Conservation (phyloP, 2,797 vertebrate genomes). For the Peromyscus aztecus region DNA sequence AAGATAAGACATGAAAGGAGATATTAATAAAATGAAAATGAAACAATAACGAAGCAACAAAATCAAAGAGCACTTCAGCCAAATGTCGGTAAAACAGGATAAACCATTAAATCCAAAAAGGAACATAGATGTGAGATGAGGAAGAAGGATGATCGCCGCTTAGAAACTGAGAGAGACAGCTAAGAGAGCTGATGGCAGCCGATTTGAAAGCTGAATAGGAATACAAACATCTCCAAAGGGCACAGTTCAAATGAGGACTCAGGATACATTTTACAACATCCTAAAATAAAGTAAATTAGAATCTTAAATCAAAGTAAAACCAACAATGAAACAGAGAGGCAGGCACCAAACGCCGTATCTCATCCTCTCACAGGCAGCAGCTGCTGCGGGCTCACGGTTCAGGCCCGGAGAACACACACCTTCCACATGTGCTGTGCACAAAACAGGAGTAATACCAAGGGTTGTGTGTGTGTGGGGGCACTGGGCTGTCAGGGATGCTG, state of each 20-base stretch:
- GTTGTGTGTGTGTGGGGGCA: fast-evolving
- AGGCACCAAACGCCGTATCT: fast-evolving
- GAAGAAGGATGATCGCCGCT: fast-evolving
- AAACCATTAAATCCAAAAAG: not conserved
- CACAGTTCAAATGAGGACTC: not conserved
- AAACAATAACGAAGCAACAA: not conserved
- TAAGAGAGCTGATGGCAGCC: no score
- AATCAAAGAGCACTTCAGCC: not conserved
- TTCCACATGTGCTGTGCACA: not conserved
- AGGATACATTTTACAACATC: not conserved
- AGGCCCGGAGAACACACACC: fast-evolving
- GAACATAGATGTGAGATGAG: fast-evolving
- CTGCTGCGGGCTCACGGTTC: fast-evolving
- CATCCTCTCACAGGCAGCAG: fast-evolving
- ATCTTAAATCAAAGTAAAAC: not conserved
- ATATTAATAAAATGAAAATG: constrained; percentile 41
- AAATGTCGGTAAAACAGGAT: not conserved
- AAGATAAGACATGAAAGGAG: constrained; percentile 17
- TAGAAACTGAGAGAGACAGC: not conserved
- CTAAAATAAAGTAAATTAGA: not conserved
- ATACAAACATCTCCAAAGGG: not conserved
- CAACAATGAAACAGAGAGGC: not conserved
- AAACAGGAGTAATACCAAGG: not conserved
- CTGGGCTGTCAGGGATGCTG: not conserved
- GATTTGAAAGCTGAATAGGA: not conserved